phyloP scores from a whole-genome alignment of 2,888 invertebrate species.

The Patella ulyssiponensis region DNA sequence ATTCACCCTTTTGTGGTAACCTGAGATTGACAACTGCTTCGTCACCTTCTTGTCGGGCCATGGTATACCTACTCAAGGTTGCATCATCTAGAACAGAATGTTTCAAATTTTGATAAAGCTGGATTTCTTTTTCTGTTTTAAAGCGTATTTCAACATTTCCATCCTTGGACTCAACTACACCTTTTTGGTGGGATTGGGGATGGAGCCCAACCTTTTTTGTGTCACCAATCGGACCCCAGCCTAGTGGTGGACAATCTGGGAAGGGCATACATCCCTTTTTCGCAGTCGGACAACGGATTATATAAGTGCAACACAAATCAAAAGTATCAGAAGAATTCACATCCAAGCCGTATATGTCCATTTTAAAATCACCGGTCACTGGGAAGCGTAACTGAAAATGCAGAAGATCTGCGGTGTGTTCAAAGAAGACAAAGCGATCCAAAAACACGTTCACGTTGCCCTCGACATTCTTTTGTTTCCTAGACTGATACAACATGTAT shows the following conservation, averaged over 20 bases:
- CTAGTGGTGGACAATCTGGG: constrained; percentile 67
- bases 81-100: constrained; percentile 62
- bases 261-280: constrained; percentile 60
- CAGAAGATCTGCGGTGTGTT: constrained; percentile 56
- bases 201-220: constrained; percentile 60
- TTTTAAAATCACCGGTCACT: constrained; percentile 62
- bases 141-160: constrained; percentile 64
- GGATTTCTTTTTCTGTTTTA: constrained; percentile 53
- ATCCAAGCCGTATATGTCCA: constrained; percentile 68
- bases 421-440: constrained; percentile 66
- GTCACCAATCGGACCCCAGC: constrained; percentile 66
- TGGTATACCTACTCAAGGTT: constrained; percentile 61
- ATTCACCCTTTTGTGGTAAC: constrained; percentile 63
- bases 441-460: constrained; percentile 50
- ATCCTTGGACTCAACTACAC: constrained; percentile 62
- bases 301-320: constrained; percentile 67
- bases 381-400: constrained; percentile 60
- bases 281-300: constrained; percentile 59
- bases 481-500: constrained; percentile 63
- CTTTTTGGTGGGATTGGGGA: constrained; percentile 62
- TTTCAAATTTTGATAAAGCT: constrained; percentile 61
- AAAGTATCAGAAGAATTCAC: constrained; percentile 57
- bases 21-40: constrained; percentile 62
- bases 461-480: constrained; percentile 30
- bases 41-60: constrained; percentile 57